Conservation (phyloP, 2,113 vertebrate genomes). For the Cephalopholis sonnerati region DNA sequence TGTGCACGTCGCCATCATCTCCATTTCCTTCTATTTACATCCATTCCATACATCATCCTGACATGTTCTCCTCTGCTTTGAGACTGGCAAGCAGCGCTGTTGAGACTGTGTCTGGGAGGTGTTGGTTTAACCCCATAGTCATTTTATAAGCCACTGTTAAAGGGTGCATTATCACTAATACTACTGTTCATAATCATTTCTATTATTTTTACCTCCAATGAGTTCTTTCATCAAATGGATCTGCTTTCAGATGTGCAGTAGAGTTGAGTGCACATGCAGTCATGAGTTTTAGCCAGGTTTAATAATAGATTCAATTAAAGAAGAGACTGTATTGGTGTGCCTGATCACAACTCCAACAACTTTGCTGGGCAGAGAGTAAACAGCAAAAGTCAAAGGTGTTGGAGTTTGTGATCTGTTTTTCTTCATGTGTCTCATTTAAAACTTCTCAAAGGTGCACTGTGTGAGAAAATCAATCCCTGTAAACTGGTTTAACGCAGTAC, state of each 20-base stretch:
- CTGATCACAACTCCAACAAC: too few relatives aligned
- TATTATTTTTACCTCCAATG: not conserved
- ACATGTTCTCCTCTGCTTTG: constrained; percentile 30
- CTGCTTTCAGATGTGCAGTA: not conserved
- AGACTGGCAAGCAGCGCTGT: not conserved
- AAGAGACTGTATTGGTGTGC: not conserved
- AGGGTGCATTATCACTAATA: not conserved
- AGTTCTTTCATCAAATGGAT: not conserved
- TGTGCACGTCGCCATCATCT: constrained; percentile 15
- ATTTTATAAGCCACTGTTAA: not conserved
- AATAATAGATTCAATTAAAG: not conserved
- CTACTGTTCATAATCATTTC: not conserved
- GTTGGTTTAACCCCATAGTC: not conserved
- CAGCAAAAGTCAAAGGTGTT: not conserved
- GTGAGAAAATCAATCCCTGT: too few relatives aligned
- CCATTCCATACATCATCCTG: constrained; percentile 51
- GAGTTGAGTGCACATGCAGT: not conserved
- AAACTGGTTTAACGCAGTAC: too few relatives aligned
- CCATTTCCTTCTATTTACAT: constrained; percentile 66
- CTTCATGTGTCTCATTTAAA: not conserved
- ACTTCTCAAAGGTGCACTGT: too few relatives aligned
- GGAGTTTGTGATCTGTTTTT: not conserved
- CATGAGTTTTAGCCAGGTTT: not conserved
- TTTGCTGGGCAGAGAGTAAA: not conserved
- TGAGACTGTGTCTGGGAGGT: constrained; percentile 2